Conservation (phyloP, 2,113 vertebrate species). For the Edolisoma coerulescens region DNA sequence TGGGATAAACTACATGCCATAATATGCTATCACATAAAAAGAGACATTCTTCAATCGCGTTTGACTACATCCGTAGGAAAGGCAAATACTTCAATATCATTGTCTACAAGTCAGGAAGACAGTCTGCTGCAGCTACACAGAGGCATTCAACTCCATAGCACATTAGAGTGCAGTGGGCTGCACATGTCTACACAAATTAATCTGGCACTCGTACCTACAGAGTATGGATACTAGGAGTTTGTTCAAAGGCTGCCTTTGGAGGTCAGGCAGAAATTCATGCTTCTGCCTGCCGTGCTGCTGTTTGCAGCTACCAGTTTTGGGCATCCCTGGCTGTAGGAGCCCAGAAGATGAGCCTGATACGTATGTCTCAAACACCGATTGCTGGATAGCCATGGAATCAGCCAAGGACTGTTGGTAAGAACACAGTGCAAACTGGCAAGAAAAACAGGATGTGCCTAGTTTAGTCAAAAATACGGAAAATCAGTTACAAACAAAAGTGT, state of each 20-base stretch:
- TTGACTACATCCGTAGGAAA: neutral
- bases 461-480: neutral
- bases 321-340: neutral
- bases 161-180: neutral
- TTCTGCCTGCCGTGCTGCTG: neutral
- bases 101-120: neutral
- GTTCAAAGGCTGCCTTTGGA: neutral
- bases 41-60: neutral
- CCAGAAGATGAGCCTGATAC: too few relatives aligned
- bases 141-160: neutral
- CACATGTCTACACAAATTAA: neutral
- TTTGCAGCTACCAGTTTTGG: neutral
- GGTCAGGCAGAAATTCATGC: neutral
- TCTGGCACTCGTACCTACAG: neutral
- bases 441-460: too few relatives aligned
- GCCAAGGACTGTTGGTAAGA: neutral
- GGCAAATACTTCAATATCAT: neutral
- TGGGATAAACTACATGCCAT: neutral
- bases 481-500: neutral
- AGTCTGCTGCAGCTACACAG: neutral
- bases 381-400: accelerated
- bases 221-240: neutral
- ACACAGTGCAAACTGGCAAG: neutral
- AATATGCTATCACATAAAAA: neutral
- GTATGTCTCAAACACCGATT: accelerated